A percentile compares a stretch with the other conserved stretches of the same genome.
These are phyloP conservation scores for Otus scops DNA, from an alignment of 2,797 vertebrate species.

Conservation along the genomic window DNA sequence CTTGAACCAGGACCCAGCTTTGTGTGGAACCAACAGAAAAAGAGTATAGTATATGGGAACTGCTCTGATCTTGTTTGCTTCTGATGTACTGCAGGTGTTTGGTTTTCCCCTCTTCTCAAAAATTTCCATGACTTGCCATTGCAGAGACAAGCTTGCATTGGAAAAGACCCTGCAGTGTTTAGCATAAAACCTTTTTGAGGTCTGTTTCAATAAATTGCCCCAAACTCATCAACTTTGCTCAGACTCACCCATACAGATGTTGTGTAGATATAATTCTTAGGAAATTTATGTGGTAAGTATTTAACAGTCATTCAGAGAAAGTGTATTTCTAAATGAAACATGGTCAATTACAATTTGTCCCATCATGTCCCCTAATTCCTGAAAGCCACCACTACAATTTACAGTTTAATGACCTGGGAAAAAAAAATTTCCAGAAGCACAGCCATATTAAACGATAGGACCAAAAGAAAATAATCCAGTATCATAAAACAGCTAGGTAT, in stretches of 20 bases:
- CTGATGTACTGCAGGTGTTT: background rate
- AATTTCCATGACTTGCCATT: background rate
- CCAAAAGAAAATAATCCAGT: background rate
- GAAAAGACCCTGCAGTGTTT: background rate
- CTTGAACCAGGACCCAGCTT: background rate
- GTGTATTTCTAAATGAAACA: slow-evolving; percentile 14
- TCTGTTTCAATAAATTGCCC: background rate
- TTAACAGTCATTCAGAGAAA: background rate
- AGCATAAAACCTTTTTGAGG: background rate
- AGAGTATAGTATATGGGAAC: background rate
- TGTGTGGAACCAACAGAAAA: background rate
- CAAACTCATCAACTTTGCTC: background rate
- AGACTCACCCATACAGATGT: background rate
- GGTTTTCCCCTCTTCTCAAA: background rate
- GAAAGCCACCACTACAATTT: background rate
- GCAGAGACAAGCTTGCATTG: background rate
- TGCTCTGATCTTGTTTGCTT: background rate
- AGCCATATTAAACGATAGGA: background rate
- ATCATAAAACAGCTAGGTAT: background rate
- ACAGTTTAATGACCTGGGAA: background rate
- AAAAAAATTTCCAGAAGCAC: background rate
- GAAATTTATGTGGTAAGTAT: background rate
- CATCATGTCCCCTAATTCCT: background rate
- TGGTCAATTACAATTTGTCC: background rate
- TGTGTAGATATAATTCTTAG: background rate